Base-by-base conservation (phyloP, 2,888 invertebrate species). In the Lepidochrysops patricia region DNA sequence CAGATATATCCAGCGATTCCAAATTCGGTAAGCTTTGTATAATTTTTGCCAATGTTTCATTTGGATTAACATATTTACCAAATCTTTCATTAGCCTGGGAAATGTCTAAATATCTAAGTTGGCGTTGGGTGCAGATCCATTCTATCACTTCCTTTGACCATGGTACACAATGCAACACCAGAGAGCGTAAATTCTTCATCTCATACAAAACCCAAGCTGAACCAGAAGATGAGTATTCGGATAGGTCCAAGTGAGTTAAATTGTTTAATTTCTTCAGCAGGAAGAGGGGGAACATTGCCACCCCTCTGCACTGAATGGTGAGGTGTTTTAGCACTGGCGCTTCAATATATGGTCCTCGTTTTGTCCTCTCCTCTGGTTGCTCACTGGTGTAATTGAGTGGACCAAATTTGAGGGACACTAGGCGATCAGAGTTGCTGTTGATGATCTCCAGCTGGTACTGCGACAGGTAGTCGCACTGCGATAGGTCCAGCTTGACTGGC, bases 1-100 rank as follows among this genome's bases (percentile, higher is more conserved):
- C 98, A 2, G 98, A 97, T 75, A 99, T 97, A 83, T 99, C 98
- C 69, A 99, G 85, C 25, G 96, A 96, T 48, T 92, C 92, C 62
- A 99, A 84, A 57, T 92, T 80, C 0, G 95, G 94, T 70, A 99
- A 89, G 74, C 90, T 92, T 57, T 91, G 90, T 9, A 98, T 93
- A 35, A 99, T 85, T 67, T 91, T 90, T 23, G 92, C 87, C 43
- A 99, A 84, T 29, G 93, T 88, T 64, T 91, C 90, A 82, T 95
- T 95, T 2, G 96, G 95, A 69, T 94, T 91, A 34, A 91, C 89
- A 77, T 94, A 98, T 64, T 91, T 92, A 4, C 95, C 95, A 67
- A 93, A 91, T 52, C 93, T 92, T 62, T 92, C 91, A 71, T 91
- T 91, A 0, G 91, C 92, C 67, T 95, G 94, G 0, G 97, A 97